phyloP scores from a whole-genome alignment of 2,888 invertebrate genomes.

The Calameuta idolon region DNA sequence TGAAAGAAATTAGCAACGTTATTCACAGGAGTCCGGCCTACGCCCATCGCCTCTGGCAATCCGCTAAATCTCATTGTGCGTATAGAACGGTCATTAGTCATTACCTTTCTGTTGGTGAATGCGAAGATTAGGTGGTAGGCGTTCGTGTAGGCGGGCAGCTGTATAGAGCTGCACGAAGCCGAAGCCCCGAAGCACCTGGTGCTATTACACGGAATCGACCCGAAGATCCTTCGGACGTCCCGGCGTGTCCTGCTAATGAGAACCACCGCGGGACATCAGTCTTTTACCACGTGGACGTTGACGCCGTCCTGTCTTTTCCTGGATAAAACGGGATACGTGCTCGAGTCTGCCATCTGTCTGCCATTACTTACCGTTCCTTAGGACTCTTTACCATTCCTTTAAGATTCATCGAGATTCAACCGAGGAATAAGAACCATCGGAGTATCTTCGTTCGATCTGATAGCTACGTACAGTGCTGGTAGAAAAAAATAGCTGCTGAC shows the following conservation, averaged over 20 bases:
- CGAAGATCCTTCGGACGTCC: constrained; percentile 30
- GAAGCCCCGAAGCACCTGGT: constrained; percentile 44
- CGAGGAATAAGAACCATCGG: background rate
- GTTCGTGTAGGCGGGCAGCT: constrained; percentile 44
- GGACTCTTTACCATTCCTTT: background rate
- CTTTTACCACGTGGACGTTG: constrained; percentile 47
- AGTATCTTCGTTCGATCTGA: background rate
- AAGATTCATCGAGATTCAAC: background rate
- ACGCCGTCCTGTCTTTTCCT: constrained; percentile 39
- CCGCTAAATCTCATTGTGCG: constrained; percentile 42
- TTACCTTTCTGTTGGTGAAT: constrained; percentile 50
- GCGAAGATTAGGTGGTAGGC: constrained; percentile 39
- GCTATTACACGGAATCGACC: constrained; percentile 40
- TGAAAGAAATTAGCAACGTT: constrained; percentile 43
- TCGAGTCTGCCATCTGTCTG: background rate
- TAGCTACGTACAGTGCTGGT: background rate
- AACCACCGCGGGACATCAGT: constrained; percentile 50
- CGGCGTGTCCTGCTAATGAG: constrained; percentile 53
- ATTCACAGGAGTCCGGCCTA: constrained; percentile 24
- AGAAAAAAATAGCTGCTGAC: background rate
- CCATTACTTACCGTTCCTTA: background rate
- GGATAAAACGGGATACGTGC: constrained; percentile 1
- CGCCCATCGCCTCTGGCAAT: background rate
- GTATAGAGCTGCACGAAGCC: constrained; percentile 27
- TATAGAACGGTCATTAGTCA: constrained; percentile 51